Percentiles rank a stretch among this genome's conserved stretches.
Conservation (phyloP, 2,888 invertebrate species). For the Aelia acuminata region DNA sequence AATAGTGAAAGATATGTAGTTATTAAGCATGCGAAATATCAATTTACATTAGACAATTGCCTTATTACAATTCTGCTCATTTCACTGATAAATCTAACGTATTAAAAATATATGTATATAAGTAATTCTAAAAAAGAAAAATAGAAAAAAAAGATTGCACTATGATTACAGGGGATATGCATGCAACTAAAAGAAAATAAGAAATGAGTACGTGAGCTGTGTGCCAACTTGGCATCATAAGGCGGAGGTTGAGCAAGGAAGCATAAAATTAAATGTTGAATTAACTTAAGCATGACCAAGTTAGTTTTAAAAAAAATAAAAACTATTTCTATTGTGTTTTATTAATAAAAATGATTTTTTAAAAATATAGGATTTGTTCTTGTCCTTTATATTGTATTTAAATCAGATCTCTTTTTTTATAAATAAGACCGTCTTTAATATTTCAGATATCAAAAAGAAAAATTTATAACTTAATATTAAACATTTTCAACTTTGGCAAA, state of each 20-base stretch:
- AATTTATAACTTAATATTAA: too few species aligned
- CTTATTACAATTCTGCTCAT: neutral
- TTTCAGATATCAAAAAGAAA: too few species aligned
- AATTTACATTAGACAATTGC: neutral
- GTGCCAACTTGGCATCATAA: neutral
- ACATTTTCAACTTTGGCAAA: too few species aligned
- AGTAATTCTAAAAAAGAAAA: neutral
- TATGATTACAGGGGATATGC: neutral
- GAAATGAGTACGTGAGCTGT: neutral
- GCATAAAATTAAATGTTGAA: neutral
- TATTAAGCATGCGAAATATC: neutral
- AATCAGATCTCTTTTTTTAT: too few species aligned
- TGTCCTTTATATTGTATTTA: too few species aligned
- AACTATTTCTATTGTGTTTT: too few species aligned
- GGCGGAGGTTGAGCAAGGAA: neutral
- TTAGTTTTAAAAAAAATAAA: neutral
- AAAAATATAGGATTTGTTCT: too few species aligned
- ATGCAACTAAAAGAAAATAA: neutral
- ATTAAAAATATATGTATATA: neutral
- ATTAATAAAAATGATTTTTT: too few species aligned
- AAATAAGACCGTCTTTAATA: too few species aligned
- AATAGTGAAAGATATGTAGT: too few species aligned
- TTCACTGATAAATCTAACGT: neutral
- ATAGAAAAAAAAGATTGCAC: neutral
- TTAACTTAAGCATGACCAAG: neutral